Evolutionary conservation across 2,888 invertebrate genomes (phyloP).

Genomic region (Frankliniella fusca): DNA sequence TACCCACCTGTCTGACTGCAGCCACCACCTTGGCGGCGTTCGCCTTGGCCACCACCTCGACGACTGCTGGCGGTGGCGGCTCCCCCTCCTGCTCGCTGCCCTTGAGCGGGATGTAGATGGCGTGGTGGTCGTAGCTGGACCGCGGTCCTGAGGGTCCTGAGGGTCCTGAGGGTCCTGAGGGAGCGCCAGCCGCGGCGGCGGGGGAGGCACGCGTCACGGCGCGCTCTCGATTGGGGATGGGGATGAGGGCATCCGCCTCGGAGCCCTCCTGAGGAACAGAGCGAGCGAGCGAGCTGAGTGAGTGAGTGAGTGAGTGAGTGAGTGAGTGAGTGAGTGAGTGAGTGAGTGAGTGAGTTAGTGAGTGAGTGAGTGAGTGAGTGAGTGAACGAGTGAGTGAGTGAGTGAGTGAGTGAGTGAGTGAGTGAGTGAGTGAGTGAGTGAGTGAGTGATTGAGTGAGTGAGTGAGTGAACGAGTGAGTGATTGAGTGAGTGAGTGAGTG

Average conservation of each 20-base stretch:
- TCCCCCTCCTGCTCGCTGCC: constrained; percentile 36
- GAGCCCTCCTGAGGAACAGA: not conserved
- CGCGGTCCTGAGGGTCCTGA: no score
- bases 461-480: no score
- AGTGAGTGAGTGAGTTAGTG: no score
- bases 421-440: not conserved
- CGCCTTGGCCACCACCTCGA: constrained; percentile 17
- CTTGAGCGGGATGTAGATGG: constrained; percentile 30
- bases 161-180: no score
- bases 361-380: no score
- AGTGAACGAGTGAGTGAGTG: not conserved
- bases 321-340: no score
- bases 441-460: no score
- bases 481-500: no score
- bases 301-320: no score
- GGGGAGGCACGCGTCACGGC: constrained; percentile 21
- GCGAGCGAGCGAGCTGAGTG: not conserved
- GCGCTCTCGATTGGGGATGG: not conserved
- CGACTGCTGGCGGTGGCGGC: constrained; percentile 31
- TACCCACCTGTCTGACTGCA: constrained; percentile 16
- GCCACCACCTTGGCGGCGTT: constrained; percentile 19
- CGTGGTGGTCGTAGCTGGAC: constrained; percentile 28
- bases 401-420: not conserved
- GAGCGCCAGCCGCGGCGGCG: constrained; percentile 17
- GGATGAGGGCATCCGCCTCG: not conserved